A percentile compares a stretch with the other conserved stretches of the same genome.
Conservation (phyloP, 2,888 invertebrate species). For the Caenorhabditis afra region DNA sequence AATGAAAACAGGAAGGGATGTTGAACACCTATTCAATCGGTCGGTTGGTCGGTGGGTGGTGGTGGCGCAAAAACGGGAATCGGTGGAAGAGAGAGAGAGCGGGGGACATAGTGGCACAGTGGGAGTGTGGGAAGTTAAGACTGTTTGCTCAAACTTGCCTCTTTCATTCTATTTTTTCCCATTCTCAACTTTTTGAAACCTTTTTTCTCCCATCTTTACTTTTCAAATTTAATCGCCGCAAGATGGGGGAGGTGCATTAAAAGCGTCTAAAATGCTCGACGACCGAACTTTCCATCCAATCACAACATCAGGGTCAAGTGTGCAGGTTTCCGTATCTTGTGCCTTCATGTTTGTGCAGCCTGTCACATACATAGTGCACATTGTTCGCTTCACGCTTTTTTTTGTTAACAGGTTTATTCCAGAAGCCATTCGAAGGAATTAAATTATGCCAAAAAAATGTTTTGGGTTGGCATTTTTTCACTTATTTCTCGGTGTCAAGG, state of each 20-base stretch:
- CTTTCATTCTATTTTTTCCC: slow-evolving; percentile 18
- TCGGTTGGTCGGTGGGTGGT: too few relatives aligned
- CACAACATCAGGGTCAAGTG: slow-evolving; percentile 18
- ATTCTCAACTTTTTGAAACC: slow-evolving; percentile 1
- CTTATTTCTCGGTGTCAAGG: background rate
- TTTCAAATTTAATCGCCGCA: slow-evolving; percentile 48
- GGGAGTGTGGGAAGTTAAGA: slow-evolving; percentile 34
- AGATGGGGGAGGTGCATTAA: slow-evolving; percentile 4
- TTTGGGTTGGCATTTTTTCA: too few relatives aligned
- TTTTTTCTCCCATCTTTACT: slow-evolving; percentile 27
- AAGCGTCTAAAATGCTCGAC: slow-evolving; percentile 6
- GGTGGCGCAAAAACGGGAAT: slow-evolving; percentile 7
- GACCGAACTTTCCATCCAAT: slow-evolving; percentile 17
- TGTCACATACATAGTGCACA: background rate
- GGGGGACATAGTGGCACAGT: slow-evolving; percentile 18
- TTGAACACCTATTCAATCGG: too few relatives aligned
- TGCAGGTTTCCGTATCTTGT: background rate
- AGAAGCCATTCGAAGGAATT: too few relatives aligned
- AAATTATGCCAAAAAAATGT: too few relatives aligned
- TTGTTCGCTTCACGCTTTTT: background rate
- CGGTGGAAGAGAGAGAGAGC: slow-evolving; percentile 2
- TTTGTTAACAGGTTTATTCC: background rate
- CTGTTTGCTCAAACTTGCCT: slow-evolving; percentile 57
- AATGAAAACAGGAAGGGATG: too few relatives aligned
- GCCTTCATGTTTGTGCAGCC: background rate